These are phyloP conservation scores for Mesoclemmys tuberculata DNA, from an alignment of 2,113 vertebrate genomes.

Conservation along the genomic window DNA sequence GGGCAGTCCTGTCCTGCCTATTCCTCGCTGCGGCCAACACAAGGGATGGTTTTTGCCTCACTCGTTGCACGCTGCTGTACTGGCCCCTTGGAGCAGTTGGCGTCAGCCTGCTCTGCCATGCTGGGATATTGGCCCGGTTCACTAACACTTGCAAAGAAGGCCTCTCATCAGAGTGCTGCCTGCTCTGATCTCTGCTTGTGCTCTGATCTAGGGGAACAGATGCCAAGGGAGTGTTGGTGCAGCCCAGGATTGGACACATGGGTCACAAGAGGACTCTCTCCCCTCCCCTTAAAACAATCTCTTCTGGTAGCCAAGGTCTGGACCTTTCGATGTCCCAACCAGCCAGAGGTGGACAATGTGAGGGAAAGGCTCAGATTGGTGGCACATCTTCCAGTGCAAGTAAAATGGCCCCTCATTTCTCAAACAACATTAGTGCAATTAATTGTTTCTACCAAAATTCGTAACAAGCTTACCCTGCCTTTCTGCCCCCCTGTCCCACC, in stretches of 20 bases:
- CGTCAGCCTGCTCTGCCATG: neutral
- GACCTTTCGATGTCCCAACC: neutral
- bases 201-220: neutral
- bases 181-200: neutral
- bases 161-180: neutral
- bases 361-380: neutral
- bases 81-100: neutral
- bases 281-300: neutral
- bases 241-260: neutral
- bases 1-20: neutral
- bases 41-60: neutral
- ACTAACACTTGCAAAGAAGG: neutral
- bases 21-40: neutral
- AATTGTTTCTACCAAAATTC: neutral
- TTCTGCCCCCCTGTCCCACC: neutral
- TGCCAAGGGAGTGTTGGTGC: rapidly evolving
- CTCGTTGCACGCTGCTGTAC: neutral
- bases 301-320: neutral
- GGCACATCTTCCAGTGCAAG: neutral
- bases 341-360: neutral
- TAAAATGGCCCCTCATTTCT: neutral
- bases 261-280: neutral
- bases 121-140: neutral
- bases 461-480: neutral
- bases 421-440: neutral